A percentile compares a stretch with the other conserved stretches of the same genome.
phyloP scores from a whole-genome alignment of 2,888 invertebrate species.

The Linnaemya vulpina region DNA sequence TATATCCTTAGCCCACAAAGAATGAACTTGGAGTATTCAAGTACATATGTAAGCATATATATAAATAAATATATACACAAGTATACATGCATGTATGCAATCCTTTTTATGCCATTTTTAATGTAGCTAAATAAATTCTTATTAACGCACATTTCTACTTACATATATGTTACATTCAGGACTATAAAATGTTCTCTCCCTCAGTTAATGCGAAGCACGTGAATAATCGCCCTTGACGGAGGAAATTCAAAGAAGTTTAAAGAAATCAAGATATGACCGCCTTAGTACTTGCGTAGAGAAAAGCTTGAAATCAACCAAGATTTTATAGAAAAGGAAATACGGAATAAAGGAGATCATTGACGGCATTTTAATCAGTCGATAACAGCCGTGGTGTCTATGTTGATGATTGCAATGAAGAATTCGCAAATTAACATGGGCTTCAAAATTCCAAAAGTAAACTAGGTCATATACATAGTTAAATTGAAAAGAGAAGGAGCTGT shows the following conservation, averaged over 20 bases:
- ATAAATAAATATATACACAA: too few species aligned
- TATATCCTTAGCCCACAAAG: too few species aligned
- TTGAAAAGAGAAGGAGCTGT: neutral
- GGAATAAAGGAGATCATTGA: neutral
- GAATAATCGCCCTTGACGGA: too few species aligned
- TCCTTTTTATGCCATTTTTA: too few species aligned
- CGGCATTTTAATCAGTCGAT: conserved; percentile 17
- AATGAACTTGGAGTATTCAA: neutral
- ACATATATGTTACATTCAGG: too few species aligned
- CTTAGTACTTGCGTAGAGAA: neutral
- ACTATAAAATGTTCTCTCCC: too few species aligned
- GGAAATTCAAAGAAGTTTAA: too few species aligned
- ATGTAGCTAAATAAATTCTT: too few species aligned
- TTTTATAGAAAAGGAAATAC: neutral
- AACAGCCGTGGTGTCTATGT: neutral
- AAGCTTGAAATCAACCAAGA: neutral
- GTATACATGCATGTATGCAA: too few species aligned
- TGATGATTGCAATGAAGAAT: conserved; percentile 1
- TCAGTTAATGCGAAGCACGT: neutral
- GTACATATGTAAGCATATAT: too few species aligned
- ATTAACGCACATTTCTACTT: too few species aligned
- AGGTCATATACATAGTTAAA: neutral
- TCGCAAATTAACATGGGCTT: neutral
- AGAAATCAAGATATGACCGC: neutral
- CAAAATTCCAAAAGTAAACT: neutral